A percentile compares a stretch with the other conserved stretches of the same genome.
Conservation (phyloP, 2,888 invertebrate genomes). For the Elegia similella region DNA sequence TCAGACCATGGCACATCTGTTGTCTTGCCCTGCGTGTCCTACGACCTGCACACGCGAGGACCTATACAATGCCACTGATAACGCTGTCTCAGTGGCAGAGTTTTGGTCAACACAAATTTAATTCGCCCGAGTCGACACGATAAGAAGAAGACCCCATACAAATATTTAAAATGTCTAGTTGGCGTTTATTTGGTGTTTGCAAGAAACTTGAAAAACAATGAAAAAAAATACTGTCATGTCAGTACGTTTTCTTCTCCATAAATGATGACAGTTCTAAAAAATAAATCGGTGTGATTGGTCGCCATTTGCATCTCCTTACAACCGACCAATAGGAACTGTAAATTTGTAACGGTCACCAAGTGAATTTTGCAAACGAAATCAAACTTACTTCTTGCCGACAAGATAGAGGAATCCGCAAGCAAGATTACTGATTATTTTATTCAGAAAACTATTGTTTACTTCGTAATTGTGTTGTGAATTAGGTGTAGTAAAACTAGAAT, state of each 20-base stretch:
- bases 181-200: too few species aligned
- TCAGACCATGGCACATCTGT: too few species aligned
- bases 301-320: too few species aligned
- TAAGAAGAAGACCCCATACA: too few species aligned
- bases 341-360: not conserved
- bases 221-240: not conserved
- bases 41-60: too few species aligned
- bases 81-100: too few species aligned
- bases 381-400: conserved; percentile 3
- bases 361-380: not conserved
- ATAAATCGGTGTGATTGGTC: not conserved
- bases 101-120: too few species aligned
- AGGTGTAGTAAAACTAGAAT: not conserved
- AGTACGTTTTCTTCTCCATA: not conserved
- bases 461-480: conserved; percentile 3
- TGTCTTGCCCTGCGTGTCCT: too few species aligned
- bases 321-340: not conserved
- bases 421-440: not conserved
- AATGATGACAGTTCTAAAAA: not conserved
- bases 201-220: too few species aligned
- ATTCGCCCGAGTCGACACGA: too few species aligned
- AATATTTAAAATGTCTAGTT: too few species aligned
- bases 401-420: conserved; percentile 1
- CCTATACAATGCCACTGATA: too few species aligned
- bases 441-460: conserved; percentile 6